Evolutionary conservation across 2,113 vertebrate species (phyloP), one percentile per base, ranked within the genome.

Genomic region (Meleagris gallopavo): DNA sequence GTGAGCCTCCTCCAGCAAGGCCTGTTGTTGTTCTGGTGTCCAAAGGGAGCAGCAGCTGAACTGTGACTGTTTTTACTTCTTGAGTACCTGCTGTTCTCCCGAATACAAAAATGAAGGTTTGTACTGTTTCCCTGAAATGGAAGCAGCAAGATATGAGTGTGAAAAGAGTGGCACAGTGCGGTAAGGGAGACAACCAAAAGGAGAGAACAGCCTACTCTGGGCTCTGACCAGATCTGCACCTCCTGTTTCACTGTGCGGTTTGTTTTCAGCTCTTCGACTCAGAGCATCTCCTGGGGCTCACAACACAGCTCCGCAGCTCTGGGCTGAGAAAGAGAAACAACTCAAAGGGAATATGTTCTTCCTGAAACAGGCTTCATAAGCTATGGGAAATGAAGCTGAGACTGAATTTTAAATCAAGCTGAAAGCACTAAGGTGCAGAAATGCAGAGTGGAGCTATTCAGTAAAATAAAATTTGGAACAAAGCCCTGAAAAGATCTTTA

Each of bases 41-140:
- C 65, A 78, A 83, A 86, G 52, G 83, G 80, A 83, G 29, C 32
- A n/a, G 94, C 83, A 90, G 73, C 73, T 88, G 83, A 91, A 58
- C 73, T 48, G 10, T 45, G 61, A 67, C 46, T 0, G 0, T 13
- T 91, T 87, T 71, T 84, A 36, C 36, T 83, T 46, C 55, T 82
- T 29, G 87, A 62, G 85, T 81, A 78, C 85, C 88, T 2, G 10
- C 94, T 95, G 88, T 24, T 69, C 70, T 83, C 57, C 70, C 71
- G 62, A 94, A 91, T 95, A 48, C n/a, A 90, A 34, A 94, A 95
- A 34, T 54, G 86, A 88, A 86, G 83, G 75, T 91, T 93, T 80
- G 38, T 40, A 65, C 94, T 90, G 93, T 84, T 93, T 90, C n/a
- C n/a, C 69, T 86, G 94, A 89, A 95, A 95, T 94, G 93, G 91